Percentiles rank a stretch among this genome's conserved stretches.
Evolutionary conservation across 2,113 vertebrate genomes (phyloP).

Genomic region (Ornithorhynchus anatinus): DNA sequence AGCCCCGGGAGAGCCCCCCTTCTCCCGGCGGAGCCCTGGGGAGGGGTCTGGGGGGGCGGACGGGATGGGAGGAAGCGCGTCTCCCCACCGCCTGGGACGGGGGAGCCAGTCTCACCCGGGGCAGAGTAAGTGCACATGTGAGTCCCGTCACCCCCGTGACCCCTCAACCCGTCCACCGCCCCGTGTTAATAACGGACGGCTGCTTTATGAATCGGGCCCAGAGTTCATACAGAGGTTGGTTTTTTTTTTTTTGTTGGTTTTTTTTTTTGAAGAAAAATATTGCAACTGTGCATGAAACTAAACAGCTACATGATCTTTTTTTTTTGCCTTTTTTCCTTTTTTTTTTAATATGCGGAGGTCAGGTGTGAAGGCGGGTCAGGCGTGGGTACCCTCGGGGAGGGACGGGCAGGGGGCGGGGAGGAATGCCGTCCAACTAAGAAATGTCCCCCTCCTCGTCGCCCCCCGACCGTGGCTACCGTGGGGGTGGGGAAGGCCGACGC

Average conservation of each 20-base stretch:
- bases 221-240: constrained; percentile 79
- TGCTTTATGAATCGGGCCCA: constrained; percentile 80
- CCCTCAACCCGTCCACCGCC: background rate
- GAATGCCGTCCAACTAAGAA: constrained; percentile 55
- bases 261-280: constrained; percentile 72
- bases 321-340: constrained; percentile 34
- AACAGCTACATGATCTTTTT: constrained; percentile 74
- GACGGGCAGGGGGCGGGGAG: constrained; percentile 45
- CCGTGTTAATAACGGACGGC: constrained; percentile 79
- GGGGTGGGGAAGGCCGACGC: too few relatives aligned
- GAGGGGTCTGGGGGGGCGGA: constrained; percentile 2
- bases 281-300: constrained; percentile 80
- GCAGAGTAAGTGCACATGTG: background rate
- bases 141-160: background rate
- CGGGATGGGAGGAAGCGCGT: constrained; percentile 44
- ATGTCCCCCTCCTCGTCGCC: constrained; percentile 36
- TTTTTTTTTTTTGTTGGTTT: too few relatives aligned
- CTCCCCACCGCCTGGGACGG: background rate
- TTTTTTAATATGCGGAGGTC: constrained; percentile 68
- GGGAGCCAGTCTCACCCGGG: constrained; percentile 10
- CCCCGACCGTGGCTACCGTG: constrained; percentile 59
- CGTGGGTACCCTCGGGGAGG: constrained; percentile 77
- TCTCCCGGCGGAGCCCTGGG: background rate
- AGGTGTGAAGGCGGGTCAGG: constrained; percentile 76
- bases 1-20: constrained; percentile 43